Conservation (phyloP, 2,797 vertebrate genomes). For the Triplophysa yarkandensis region DNA sequence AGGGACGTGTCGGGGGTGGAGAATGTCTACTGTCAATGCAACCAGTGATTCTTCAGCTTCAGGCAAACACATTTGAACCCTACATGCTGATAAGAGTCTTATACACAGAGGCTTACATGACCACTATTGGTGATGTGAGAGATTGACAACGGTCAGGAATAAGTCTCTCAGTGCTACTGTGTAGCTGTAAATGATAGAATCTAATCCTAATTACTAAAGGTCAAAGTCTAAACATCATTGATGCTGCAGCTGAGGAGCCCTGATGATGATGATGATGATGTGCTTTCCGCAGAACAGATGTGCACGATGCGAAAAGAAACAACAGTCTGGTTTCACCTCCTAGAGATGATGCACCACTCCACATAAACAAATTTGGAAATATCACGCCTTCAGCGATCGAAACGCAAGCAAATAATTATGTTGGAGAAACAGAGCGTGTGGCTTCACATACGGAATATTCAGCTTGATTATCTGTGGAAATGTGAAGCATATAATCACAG, state of each 20-base stretch:
- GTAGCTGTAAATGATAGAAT: constrained; percentile 71
- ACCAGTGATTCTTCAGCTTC: constrained; percentile 47
- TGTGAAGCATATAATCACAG: constrained; percentile 10
- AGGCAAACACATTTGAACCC: constrained; percentile 43
- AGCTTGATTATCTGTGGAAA: constrained; percentile 19
- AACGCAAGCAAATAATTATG: constrained; percentile 41
- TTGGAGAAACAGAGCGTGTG: constrained; percentile 29
- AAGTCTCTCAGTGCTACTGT: constrained; percentile 53
- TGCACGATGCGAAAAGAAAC: neutral
- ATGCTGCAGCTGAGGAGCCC: constrained; percentile 15
- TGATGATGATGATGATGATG: constrained; percentile 11
- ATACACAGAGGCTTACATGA: constrained; percentile 54
- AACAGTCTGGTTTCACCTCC: constrained; percentile 5
- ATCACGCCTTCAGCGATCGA: constrained; percentile 22
- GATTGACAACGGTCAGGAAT: constrained; percentile 67
- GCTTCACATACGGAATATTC: constrained; percentile 20
- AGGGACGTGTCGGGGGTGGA: constrained; percentile 57
- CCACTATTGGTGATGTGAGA: constrained; percentile 47
- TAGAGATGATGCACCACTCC: constrained; percentile 35
- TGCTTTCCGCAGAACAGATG: constrained; percentile 5
- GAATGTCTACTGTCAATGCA: constrained; percentile 53
- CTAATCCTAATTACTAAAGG: constrained; percentile 67
- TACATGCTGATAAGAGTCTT: constrained; percentile 59
- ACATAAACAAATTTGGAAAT: constrained; percentile 10
- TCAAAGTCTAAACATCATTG: constrained; percentile 65